These are phyloP conservation scores for Tetranychus urticae DNA, from an alignment of 1,140 invertebrate genomes.

Conservation along the genomic window DNA sequence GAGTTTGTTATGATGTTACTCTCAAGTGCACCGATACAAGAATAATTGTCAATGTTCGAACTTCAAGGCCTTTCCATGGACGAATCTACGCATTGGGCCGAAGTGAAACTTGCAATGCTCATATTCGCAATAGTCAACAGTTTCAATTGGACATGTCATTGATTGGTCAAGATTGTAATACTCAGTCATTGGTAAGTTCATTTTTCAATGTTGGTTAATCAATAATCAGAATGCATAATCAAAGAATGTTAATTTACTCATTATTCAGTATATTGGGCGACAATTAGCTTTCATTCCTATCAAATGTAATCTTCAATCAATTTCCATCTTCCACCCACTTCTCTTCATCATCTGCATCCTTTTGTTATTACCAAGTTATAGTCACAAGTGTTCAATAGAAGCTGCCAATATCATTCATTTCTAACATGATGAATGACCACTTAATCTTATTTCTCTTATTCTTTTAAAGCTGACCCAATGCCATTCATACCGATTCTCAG, in stretches of 20 bases:
- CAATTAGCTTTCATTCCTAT: too few relatives aligned
- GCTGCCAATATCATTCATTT: background rate
- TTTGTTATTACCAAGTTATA: background rate
- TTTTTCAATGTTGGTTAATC: background rate
- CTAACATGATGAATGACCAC: background rate
- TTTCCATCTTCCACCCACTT: too few relatives aligned
- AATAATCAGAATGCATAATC: background rate
- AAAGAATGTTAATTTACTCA: too few relatives aligned
- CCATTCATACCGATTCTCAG: too few relatives aligned
- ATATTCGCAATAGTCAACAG: conserved; percentile 68
- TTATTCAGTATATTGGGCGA: too few relatives aligned
- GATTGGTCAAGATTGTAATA: conserved; percentile 79
- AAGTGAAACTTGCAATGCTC: conserved; percentile 80
- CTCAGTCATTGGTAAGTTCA: conserved; percentile 24
- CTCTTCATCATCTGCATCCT: too few relatives aligned
- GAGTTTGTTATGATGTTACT: conserved; percentile 78
- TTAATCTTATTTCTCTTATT: background rate
- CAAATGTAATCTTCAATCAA: too few relatives aligned
- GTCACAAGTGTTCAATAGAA: background rate
- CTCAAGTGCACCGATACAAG: conserved; percentile 81
- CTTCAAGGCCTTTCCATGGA: conserved; percentile 79
- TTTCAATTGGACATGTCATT: conserved; percentile 74
- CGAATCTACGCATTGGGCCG: conserved; percentile 73
- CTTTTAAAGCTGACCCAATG: background rate
- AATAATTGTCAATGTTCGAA: conserved; percentile 70